Conservation (phyloP, 2,888 invertebrate species). For the Mactromeris polynyma region DNA sequence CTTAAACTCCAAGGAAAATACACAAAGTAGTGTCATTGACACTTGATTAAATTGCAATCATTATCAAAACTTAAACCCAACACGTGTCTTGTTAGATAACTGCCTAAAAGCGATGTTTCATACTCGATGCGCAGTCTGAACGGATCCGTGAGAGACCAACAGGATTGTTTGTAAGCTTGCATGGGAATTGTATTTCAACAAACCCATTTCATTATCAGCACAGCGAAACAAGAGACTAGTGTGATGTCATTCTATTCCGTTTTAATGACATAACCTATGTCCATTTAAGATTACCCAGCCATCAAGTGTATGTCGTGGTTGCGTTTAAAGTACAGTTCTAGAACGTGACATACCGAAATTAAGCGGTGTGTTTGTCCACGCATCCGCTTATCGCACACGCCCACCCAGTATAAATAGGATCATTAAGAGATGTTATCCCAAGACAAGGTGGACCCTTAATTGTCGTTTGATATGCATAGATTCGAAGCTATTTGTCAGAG, state of each 20-base stretch:
- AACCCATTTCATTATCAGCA: background rate
- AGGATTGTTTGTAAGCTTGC: no score
- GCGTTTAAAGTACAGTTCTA: background rate
- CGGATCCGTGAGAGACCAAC: no score
- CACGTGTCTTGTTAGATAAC: no score
- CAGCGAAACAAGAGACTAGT: background rate
- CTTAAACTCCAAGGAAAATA: no score
- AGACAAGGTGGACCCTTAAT: conserved; percentile 36
- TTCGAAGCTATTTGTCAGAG: conserved; percentile 49
- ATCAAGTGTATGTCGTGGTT: background rate
- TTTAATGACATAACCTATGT: conserved; percentile 9
- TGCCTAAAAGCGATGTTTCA: no score
- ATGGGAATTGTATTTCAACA: background rate
- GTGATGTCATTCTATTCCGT: background rate
- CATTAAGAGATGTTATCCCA: conserved; percentile 25
- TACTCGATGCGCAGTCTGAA: no score
- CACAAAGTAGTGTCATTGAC: no score
- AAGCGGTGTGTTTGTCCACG: conserved; percentile 19
- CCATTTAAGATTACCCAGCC: background rate
- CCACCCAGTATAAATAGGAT: conserved; percentile 44
- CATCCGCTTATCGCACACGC: conserved; percentile 4
- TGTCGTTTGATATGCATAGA: conserved; percentile 46
- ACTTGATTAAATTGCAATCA: no score
- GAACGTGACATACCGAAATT: conserved; percentile 16
- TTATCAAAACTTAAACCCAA: no score